These are phyloP conservation scores for Buceros bicornis DNA, from an alignment of 2,797 vertebrate species.

Conservation along the genomic window DNA sequence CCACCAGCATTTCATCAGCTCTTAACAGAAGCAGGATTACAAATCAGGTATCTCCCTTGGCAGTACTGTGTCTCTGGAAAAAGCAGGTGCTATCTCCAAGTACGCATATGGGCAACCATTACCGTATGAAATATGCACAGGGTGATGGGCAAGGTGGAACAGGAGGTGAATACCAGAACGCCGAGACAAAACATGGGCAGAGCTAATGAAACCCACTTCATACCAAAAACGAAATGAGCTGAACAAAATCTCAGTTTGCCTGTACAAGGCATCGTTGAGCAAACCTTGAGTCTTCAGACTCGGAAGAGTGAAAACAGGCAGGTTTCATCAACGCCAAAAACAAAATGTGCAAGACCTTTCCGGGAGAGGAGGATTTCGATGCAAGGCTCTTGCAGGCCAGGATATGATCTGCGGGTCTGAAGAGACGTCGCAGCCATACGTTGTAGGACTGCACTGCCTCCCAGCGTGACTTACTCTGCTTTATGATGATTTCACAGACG, in stretches of 20 bases:
- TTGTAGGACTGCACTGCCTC: not conserved
- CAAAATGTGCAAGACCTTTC: not conserved
- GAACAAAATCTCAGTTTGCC: not conserved
- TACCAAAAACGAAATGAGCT: accelerated
- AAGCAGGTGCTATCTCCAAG: conserved; percentile 61
- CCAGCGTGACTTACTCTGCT: not conserved
- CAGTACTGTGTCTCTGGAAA: conserved; percentile 41
- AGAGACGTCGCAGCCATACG: not conserved
- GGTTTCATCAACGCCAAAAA: not conserved
- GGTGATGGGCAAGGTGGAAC: conserved; percentile 54
- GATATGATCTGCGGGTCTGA: not conserved
- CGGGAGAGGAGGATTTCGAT: not conserved
- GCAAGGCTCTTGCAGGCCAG: not conserved
- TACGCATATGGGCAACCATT: conserved; percentile 44
- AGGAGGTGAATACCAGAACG: conserved; percentile 35
- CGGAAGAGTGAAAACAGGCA: not conserved
- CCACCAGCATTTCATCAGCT: not conserved
- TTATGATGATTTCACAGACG: accelerated
- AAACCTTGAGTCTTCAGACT: not conserved
- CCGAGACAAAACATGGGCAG: not conserved
- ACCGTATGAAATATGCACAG: conserved; percentile 15
- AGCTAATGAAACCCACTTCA: not conserved
- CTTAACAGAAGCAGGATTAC: conserved; percentile 32
- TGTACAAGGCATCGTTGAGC: accelerated
- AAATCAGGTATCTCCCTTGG: conserved; percentile 42